Percentiles rank a stretch among this genome's conserved stretches.
These are phyloP conservation scores for Meloe dianella DNA, from an alignment of 2,888 invertebrate species.

Conservation along the genomic window DNA sequence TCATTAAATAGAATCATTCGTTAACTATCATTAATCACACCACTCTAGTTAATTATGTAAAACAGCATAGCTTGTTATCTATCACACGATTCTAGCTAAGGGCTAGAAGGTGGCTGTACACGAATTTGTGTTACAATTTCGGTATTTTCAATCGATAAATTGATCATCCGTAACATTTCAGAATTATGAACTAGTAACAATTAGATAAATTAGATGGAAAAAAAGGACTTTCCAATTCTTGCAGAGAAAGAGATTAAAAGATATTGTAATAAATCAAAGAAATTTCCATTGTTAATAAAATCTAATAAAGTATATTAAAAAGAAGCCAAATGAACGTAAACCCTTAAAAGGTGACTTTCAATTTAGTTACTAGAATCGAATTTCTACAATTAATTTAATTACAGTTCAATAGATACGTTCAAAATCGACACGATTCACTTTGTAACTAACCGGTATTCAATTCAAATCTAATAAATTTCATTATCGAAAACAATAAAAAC, in stretches of 20 bases:
- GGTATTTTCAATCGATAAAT: conserved; percentile 3
- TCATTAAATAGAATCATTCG: background rate
- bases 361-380: conserved; percentile 1
- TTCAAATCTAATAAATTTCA: background rate
- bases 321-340: background rate
- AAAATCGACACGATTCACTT: conserved; percentile 1
- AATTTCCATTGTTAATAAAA: conserved; percentile 5
- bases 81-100: background rate
- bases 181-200: background rate
- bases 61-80: background rate
- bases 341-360: conserved; percentile 11
- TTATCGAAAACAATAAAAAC: background rate
- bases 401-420: background rate
- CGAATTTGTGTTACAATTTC: conserved; percentile 1
- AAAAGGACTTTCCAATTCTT: background rate
- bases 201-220: background rate
- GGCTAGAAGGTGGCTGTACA: background rate
- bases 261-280: background rate
- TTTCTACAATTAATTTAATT: conserved; percentile 11
- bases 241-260: background rate
- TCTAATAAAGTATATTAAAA: background rate
- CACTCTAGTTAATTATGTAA: background rate
- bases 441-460: background rate
- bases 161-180: conserved; percentile 2
- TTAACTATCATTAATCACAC: background rate